A percentile compares a stretch with the other conserved stretches of the same genome.
Evolutionary conservation across 2,888 invertebrate species (phyloP).

Genomic region (Nomada hirtipes): DNA sequence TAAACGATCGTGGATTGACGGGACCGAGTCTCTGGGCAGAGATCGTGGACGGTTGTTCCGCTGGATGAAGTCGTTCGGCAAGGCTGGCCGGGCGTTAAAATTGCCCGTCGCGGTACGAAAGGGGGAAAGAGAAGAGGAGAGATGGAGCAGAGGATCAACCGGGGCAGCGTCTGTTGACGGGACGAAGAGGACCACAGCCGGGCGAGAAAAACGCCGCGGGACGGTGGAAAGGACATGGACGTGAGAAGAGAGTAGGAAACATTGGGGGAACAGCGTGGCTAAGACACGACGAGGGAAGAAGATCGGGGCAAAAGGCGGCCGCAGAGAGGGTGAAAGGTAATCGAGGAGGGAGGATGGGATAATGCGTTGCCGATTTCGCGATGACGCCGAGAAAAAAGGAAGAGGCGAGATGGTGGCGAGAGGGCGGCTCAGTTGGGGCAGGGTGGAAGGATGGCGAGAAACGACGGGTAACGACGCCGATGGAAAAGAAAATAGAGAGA

Average conservation of each 20-base stretch:
- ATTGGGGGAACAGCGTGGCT: constrained; percentile 4
- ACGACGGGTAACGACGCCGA: constrained; percentile 65
- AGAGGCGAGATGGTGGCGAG: constrained; percentile 41
- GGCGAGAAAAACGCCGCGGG: constrained; percentile 51
- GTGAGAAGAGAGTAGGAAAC: background rate
- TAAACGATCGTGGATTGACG: constrained; percentile 42
- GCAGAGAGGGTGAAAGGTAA: constrained; percentile 24
- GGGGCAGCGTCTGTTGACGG: constrained; percentile 2
- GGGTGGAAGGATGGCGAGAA: constrained; percentile 51
- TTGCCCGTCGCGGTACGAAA: constrained; percentile 68
- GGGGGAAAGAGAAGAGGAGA: constrained; percentile 33
- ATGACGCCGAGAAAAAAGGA: constrained; percentile 70
- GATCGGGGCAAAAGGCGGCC: background rate
- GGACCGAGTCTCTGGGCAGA: constrained; percentile 28
- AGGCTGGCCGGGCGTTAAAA: constrained; percentile 71
- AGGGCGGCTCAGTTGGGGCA: constrained; percentile 39
- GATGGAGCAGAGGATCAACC: constrained; percentile 31
- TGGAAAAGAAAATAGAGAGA: constrained; percentile 71
- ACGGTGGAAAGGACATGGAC: background rate
- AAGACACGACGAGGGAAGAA: background rate
- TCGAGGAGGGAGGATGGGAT: constrained; percentile 61
- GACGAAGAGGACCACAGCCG: constrained; percentile 40
- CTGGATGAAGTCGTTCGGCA: constrained; percentile 72
- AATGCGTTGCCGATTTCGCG: constrained; percentile 75
- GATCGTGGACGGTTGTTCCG: constrained; percentile 66